phyloP scores from a whole-genome alignment of 2,113 vertebrate species.

The Hystrix brachyura region DNA sequence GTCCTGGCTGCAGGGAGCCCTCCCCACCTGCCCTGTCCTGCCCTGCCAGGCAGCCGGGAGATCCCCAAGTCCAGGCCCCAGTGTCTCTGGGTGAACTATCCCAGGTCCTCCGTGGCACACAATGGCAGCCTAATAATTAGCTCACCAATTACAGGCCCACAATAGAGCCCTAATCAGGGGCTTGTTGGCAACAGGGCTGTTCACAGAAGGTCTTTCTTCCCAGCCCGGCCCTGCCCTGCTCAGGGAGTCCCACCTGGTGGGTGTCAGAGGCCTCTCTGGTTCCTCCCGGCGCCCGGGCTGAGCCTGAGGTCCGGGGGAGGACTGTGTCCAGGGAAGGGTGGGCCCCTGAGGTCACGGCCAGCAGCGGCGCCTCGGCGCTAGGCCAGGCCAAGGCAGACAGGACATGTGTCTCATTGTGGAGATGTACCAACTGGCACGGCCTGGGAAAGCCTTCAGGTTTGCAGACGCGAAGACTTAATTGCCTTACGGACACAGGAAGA shows the following conservation, averaged over 20 bases:
- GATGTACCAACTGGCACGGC: constrained; percentile 83
- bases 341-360: constrained; percentile 75
- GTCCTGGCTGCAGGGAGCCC: background rate
- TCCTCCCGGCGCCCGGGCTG: background rate
- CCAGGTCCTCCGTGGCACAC: background rate
- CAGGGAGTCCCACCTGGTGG: constrained; percentile 75
- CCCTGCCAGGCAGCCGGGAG: background rate
- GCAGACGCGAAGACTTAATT: constrained; percentile 87
- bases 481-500: constrained; percentile 87
- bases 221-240: constrained; percentile 67
- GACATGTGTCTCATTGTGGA: constrained; percentile 82
- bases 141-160: constrained; percentile 86
- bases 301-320: background rate
- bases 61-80: background rate
- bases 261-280: constrained; percentile 47
- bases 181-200: constrained; percentile 84
- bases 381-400: background rate
- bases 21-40: background rate
- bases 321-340: background rate
- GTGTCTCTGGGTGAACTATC: background rate
- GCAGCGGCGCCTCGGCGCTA: accelerated
- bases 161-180: constrained; percentile 87
- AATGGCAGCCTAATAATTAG: constrained; percentile 85
- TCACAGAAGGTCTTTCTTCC: constrained; percentile 84
- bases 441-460: constrained; percentile 84